These are phyloP conservation scores for Callimorpha dominula DNA, from an alignment of 2,888 invertebrate species.

Conservation along the genomic window DNA sequence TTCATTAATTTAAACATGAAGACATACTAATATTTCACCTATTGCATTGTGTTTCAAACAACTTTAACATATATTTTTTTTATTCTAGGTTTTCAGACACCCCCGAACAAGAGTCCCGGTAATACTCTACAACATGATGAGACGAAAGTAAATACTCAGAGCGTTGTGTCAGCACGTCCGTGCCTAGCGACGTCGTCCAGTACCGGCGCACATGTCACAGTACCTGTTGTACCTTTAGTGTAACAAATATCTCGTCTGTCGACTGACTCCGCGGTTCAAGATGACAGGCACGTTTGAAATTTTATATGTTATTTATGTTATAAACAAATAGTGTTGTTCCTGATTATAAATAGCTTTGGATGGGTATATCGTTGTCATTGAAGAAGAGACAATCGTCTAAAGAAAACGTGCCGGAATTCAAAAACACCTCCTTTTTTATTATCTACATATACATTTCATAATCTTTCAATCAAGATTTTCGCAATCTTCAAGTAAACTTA, in stretches of 20 bases:
- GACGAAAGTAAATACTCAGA: slow-evolving; percentile 73
- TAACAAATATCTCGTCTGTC: not conserved
- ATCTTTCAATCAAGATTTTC: too few species aligned
- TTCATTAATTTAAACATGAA: too few species aligned
- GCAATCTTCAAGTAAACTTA: not conserved
- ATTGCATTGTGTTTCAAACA: not conserved
- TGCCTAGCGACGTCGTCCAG: slow-evolving; percentile 30
- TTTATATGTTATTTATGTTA: not conserved
- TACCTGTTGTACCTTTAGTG: slow-evolving; percentile 13
- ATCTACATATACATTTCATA: not conserved
- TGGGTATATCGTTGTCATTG: not conserved
- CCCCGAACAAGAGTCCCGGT: slow-evolving; percentile 64
- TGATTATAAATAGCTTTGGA: not conserved
- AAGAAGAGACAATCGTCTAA: not conserved
- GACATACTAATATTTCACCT: not conserved
- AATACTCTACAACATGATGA: slow-evolving; percentile 51
- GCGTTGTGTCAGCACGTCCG: slow-evolving; percentile 66
- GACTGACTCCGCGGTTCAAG: not conserved
- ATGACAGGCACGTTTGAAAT: slow-evolving; percentile 28
- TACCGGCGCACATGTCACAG: not conserved
- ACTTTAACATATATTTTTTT: not conserved
- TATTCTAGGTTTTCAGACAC: slow-evolving; percentile 60
- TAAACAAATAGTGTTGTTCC: not conserved
- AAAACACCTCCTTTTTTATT: not conserved
- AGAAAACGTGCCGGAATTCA: not conserved